Evolutionary conservation across 2,797 vertebrate genomes (phyloP).

Genomic region (Sebastolobus altivelis): DNA sequence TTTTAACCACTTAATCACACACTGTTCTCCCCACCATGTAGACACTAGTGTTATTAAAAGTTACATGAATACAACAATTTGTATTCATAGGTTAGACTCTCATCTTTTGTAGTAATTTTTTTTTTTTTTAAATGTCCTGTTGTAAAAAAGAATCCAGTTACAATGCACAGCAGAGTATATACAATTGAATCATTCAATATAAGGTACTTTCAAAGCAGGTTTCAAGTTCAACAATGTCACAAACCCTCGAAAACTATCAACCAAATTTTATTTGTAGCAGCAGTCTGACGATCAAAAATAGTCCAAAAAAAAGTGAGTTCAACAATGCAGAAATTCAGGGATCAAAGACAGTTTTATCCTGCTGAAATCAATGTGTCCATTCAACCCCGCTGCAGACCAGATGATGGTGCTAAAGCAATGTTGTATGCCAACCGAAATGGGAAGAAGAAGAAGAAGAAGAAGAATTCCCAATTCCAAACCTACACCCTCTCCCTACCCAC

Average conservation of each 20-base stretch:
- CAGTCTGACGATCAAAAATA: no score
- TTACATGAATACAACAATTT: background rate
- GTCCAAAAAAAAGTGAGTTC: no score
- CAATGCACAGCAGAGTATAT: background rate
- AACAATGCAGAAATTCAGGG: background rate
- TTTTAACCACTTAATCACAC: background rate
- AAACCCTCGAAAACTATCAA: background rate
- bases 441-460: background rate
- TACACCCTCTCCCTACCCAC: no score
- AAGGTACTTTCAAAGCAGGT: background rate
- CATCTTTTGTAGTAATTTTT: background rate
- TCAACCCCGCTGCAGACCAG: slow-evolving; percentile 3
- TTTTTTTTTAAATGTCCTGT: no score
- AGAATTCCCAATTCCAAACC: no score
- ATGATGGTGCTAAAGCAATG: slow-evolving; percentile 7
- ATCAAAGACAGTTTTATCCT: background rate
- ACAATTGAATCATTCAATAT: background rate
- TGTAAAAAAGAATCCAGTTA: background rate
- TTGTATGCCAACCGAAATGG: background rate
- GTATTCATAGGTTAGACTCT: background rate
- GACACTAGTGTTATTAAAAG: background rate
- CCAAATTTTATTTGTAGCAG: background rate
- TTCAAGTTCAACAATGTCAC: background rate
- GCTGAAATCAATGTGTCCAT: background rate
- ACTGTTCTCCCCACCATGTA: background rate